Percentiles rank a stretch among this genome's conserved stretches.
phyloP scores from a whole-genome alignment of 2,888 invertebrate genomes.

The Archips crataeganus region DNA sequence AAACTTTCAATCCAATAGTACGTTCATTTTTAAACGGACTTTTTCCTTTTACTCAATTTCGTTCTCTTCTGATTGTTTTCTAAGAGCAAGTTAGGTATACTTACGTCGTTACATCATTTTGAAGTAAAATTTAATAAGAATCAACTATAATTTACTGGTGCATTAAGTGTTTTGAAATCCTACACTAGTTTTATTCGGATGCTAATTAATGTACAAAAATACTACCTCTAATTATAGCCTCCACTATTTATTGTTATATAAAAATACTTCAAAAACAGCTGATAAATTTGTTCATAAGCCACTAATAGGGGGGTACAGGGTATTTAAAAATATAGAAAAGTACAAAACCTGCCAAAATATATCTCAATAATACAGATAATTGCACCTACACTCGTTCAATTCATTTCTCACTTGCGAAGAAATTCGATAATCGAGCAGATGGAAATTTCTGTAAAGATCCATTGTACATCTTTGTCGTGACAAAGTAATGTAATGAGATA shows the following conservation, averaged over 20 bases:
- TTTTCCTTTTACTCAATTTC: background rate
- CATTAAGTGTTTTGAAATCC: conserved; percentile 25
- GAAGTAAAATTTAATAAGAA: conserved; percentile 6
- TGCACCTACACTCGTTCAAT: background rate
- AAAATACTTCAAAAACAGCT: conserved; percentile 5
- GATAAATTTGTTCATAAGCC: conserved; percentile 26
- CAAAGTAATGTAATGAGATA: conserved; percentile 13
- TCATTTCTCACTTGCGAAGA: background rate
- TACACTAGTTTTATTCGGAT: conserved; percentile 18
- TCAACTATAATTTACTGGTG: conserved; percentile 23
- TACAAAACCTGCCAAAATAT: conserved; percentile 15
- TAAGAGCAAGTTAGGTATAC: conserved; percentile 26
- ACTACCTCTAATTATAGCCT: conserved; percentile 31
- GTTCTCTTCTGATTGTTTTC: background rate
- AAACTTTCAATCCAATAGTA: conserved; percentile 3
- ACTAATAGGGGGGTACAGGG: conserved; percentile 18
- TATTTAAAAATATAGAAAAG: conserved; percentile 15
- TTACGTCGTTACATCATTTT: conserved; percentile 16
- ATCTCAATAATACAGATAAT: background rate
- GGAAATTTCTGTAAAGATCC: conserved; percentile 9
- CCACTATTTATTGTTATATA: conserved; percentile 14
- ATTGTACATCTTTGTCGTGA: conserved; percentile 9
- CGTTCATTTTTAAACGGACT: background rate
- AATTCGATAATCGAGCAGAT: conserved; percentile 3
- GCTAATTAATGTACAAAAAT: conserved; percentile 27